These are phyloP conservation scores for Phrynocephalus vlangalii DNA, from an alignment of 2,797 vertebrate genomes.

Conservation along the genomic window DNA sequence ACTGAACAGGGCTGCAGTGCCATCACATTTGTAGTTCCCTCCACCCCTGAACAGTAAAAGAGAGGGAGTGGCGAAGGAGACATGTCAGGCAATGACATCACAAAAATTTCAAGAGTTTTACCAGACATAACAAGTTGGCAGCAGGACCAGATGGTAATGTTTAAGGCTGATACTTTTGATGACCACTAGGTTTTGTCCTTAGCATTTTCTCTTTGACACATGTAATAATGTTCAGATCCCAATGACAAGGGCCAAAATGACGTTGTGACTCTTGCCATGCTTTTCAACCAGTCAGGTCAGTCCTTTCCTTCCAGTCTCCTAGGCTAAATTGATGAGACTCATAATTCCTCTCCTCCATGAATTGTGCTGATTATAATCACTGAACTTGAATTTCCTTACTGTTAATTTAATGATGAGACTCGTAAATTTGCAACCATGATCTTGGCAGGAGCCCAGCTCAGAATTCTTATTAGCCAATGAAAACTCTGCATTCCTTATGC, in stretches of 20 bases:
- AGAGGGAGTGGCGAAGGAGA: not conserved
- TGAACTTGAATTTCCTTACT: constrained; percentile 61
- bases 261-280: constrained; percentile 45
- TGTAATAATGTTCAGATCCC: constrained; percentile 28
- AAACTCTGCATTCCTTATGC: constrained; percentile 29
- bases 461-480: constrained; percentile 40
- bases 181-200: not conserved
- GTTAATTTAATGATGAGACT: constrained; percentile 63
- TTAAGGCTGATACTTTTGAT: not conserved
- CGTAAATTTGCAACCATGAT: constrained; percentile 57
- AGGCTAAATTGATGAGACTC: constrained; percentile 49
- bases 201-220: not conserved
- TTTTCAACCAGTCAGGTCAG: constrained; percentile 38
- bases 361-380: constrained; percentile 55
- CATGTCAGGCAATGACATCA: not conserved
- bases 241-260: constrained; percentile 37
- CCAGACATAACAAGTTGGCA: not conserved
- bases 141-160: not conserved
- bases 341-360: constrained; percentile 55
- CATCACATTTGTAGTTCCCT: not conserved
- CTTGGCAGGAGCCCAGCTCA: constrained; percentile 32
- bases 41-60: not conserved
- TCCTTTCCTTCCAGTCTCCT: constrained; percentile 38
- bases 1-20: too few relatives aligned
- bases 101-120: not conserved